Evolutionary conservation across 2,113 vertebrate species (phyloP).

Genomic region (Tachycineta bicolor): DNA sequence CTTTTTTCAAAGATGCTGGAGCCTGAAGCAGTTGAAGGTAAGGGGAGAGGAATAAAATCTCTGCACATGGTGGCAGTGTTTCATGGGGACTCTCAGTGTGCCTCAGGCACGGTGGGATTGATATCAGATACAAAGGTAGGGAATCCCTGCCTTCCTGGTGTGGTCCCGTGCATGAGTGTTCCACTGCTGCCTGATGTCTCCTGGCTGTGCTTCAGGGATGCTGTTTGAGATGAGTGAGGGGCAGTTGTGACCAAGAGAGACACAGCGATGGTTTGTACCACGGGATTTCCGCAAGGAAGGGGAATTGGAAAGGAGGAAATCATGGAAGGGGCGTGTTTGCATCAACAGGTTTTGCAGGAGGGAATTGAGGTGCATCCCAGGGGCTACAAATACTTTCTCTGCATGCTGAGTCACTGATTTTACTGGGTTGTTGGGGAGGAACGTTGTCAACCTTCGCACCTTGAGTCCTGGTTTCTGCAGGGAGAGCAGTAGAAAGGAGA

Average conservation of each 20-base stretch:
- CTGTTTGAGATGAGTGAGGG: neutral
- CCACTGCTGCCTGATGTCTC: neutral
- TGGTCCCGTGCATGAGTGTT: fast-evolving
- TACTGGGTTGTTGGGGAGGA: neutral
- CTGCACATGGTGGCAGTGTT: fast-evolving
- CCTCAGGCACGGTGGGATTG: fast-evolving
- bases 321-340: fast-evolving
- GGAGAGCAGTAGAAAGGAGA: neutral
- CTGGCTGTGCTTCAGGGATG: neutral
- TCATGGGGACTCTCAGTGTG: neutral
- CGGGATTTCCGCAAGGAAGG: fast-evolving
- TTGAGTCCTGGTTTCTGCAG: neutral
- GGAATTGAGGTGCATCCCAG: fast-evolving
- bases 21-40: neutral
- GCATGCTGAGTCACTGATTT: fast-evolving
- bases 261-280: fast-evolving
- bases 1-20: neutral
- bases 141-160: neutral
- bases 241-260: neutral
- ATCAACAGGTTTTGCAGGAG: neutral
- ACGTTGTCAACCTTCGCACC: fast-evolving
- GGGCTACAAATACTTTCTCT: neutral
- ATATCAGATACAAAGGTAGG: neutral
- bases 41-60: neutral
- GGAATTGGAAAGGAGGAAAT: neutral